phyloP scores from a whole-genome alignment of 2,888 invertebrate species.

The Serrognathus titanus region DNA sequence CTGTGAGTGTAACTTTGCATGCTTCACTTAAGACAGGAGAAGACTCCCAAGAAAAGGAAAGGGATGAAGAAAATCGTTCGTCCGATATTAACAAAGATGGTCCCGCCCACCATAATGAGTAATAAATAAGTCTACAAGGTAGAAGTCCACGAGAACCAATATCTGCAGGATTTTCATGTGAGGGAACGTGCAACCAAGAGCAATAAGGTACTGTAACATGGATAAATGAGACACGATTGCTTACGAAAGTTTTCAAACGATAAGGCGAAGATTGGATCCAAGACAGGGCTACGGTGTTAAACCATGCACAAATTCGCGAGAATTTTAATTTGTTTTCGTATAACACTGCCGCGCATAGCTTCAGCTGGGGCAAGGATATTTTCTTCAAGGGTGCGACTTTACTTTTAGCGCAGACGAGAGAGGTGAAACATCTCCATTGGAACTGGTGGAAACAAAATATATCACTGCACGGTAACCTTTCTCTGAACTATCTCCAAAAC shows the following conservation, averaged over 20 bases:
- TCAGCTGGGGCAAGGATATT: slow-evolving; percentile 7
- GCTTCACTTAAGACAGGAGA: too few relatives aligned
- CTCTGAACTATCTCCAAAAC: slow-evolving; percentile 12
- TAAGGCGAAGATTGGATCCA: slow-evolving; percentile 16
- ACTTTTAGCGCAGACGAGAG: slow-evolving; percentile 9
- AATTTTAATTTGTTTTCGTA: neutral
- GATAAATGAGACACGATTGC: slow-evolving; percentile 16
- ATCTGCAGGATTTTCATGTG: slow-evolving; percentile 16
- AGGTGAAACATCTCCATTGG: neutral
- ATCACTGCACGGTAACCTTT: slow-evolving; percentile 7
- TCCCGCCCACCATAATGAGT: neutral
- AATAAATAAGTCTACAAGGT: slow-evolving; percentile 4
- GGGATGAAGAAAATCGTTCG: too few relatives aligned
- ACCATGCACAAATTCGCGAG: slow-evolving; percentile 10
- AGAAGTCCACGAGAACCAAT: slow-evolving; percentile 11
- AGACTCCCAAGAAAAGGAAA: too few relatives aligned
- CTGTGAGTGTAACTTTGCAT: too few relatives aligned
- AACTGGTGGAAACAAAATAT: neutral
- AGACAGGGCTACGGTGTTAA: slow-evolving; percentile 13
- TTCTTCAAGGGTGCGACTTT: slow-evolving; percentile 12
- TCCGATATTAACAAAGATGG: too few relatives aligned
- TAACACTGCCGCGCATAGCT: slow-evolving; percentile 11
- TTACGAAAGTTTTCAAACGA: slow-evolving; percentile 19
- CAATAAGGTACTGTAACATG: slow-evolving; percentile 6
- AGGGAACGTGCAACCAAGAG: slow-evolving; percentile 10